Conservation (phyloP, 1,140 invertebrate genomes). For the Drosophila sulfurigaster region DNA sequence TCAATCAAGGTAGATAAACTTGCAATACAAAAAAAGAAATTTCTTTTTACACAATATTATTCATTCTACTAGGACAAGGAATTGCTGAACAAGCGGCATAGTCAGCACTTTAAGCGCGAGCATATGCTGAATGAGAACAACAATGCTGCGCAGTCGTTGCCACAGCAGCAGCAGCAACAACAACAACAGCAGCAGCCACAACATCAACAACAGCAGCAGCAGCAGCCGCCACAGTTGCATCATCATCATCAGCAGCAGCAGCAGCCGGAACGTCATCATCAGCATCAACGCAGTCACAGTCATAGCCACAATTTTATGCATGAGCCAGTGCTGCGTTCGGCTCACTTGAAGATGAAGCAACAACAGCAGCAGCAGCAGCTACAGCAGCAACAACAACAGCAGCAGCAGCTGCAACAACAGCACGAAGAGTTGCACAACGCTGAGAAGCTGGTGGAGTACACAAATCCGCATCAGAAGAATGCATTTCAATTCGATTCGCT, state of each 20-base stretch:
- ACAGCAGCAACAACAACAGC: conserved; percentile 50
- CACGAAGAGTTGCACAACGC: conserved; percentile 81
- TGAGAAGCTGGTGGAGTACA: conserved; percentile 81
- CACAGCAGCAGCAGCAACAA: conserved; percentile 19
- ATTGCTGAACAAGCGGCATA: conserved; percentile 57
- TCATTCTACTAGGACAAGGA: conserved; percentile 47
- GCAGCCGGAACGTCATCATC: conserved; percentile 37
- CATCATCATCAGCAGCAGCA: conserved; percentile 30
- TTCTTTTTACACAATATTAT: too few relatives aligned
- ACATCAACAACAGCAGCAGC: conserved; percentile 33
- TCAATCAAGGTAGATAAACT: conserved; percentile 51
- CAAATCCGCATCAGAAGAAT: conserved; percentile 81
- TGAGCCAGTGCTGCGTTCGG: conserved; percentile 60
- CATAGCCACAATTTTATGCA: conserved; percentile 72
- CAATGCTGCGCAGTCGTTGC: conserved; percentile 27
- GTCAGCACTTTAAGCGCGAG: conserved; percentile 69
- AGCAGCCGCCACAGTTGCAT: conserved; percentile 17
- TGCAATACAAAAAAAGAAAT: too few relatives aligned
- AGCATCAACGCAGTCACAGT: conserved; percentile 73
- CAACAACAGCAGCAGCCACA: conserved; percentile 41
- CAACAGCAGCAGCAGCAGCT: conserved; percentile 56
- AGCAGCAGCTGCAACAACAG: conserved; percentile 49
- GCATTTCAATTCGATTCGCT: conserved; percentile 84
- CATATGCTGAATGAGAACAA: conserved; percentile 51
- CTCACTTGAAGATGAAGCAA: conserved; percentile 69